phyloP scores from a whole-genome alignment of 2,113 vertebrate genomes.

The Oryzias celebensis region DNA sequence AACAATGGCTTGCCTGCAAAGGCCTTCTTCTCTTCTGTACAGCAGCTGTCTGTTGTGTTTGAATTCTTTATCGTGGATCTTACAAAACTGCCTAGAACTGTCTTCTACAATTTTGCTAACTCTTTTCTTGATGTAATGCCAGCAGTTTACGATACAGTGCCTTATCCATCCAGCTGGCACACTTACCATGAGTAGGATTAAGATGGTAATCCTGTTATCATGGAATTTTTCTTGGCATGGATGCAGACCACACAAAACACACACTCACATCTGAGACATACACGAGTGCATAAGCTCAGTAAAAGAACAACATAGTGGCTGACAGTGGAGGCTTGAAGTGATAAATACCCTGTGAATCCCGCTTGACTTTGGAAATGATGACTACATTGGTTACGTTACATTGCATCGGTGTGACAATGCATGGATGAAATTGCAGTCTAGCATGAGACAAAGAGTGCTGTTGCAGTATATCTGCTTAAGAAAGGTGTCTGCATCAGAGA shows the following conservation, averaged over 20 bases:
- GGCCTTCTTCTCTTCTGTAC: constrained; percentile 8
- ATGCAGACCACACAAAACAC: constrained; percentile 32
- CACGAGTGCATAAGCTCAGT: constrained; percentile 1
- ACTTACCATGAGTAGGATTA: constrained; percentile 70
- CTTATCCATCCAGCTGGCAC: constrained; percentile 74
- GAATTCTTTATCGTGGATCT: constrained; percentile 47
- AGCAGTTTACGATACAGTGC: constrained; percentile 55
- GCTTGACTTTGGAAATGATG: constrained; percentile 28
- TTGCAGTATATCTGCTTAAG: constrained; percentile 50
- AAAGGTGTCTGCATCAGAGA: constrained; percentile 44
- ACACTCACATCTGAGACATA: constrained; percentile 18
- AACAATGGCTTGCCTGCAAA: constrained; percentile 27
- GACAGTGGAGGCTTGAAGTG: constrained; percentile 19
- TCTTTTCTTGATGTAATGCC: constrained; percentile 63
- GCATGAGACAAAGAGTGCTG: constrained; percentile 29
- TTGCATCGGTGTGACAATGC: constrained; percentile 20
- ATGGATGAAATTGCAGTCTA: constrained; percentile 29
- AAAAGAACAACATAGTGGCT: constrained; percentile 26
- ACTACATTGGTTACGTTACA: constrained; percentile 24
- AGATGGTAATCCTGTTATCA: constrained; percentile 76
- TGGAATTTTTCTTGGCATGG: constrained; percentile 66
- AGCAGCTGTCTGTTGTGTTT: constrained; percentile 28
- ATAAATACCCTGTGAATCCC: constrained; percentile 12
- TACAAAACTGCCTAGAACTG: constrained; percentile 39
- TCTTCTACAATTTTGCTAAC: constrained; percentile 50